These are phyloP conservation scores for Microctenopoma lineatum DNA, from an alignment of 2,797 vertebrate species.

Conservation along the genomic window DNA sequence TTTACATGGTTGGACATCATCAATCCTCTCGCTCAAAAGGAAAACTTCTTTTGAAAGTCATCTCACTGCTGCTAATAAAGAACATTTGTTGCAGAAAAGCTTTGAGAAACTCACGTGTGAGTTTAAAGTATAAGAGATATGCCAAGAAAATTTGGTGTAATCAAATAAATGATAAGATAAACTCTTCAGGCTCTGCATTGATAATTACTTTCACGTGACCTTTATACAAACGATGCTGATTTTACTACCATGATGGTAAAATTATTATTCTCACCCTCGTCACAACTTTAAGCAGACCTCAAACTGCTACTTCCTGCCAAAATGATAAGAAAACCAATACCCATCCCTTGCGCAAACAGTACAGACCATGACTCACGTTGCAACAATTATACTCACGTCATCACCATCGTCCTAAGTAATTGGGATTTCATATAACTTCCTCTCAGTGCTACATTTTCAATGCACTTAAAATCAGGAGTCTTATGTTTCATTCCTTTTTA, in stretches of 20 bases:
- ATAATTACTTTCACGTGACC: too few species aligned
- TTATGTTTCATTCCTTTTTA: slow-evolving; percentile 72
- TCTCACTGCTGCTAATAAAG: too few species aligned
- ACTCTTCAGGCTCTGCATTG: too few species aligned
- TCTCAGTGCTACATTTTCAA: slow-evolving; percentile 75
- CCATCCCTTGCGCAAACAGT: slow-evolving; percentile 57
- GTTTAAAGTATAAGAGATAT: too few species aligned
- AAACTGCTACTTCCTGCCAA: neutral
- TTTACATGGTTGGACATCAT: too few species aligned
- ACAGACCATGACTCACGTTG: slow-evolving; percentile 65
- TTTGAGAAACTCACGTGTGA: too few species aligned
- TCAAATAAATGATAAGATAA: too few species aligned
- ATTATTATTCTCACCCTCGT: too few species aligned
- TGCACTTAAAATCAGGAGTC: slow-evolving; percentile 73
- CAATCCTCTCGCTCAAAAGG: too few species aligned
- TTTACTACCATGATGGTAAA: neutral
- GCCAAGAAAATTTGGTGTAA: too few species aligned
- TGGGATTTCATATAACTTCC: slow-evolving; percentile 76
- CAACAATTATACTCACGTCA: slow-evolving; percentile 78
- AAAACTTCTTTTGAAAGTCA: too few species aligned
- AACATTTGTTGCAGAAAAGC: too few species aligned
- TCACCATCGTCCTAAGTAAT: slow-evolving; percentile 74
- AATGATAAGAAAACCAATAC: neutral
- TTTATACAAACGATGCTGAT: neutral
- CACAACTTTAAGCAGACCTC: neutral